These are phyloP conservation scores for Propithecus coquereli DNA, from an alignment of 2,113 vertebrate genomes.

Conservation along the genomic window DNA sequence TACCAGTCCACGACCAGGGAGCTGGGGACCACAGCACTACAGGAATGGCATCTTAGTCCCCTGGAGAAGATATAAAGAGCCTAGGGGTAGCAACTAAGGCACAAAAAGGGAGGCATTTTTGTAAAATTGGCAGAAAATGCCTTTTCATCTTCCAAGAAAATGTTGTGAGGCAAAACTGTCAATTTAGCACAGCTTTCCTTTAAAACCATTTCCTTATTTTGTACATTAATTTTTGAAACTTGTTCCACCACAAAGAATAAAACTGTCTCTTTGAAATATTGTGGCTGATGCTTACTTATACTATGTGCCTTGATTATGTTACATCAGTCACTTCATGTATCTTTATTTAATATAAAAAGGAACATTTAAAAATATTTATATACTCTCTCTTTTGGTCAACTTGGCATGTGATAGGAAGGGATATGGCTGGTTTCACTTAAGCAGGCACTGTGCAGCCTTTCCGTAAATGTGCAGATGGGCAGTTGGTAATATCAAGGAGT, in stretches of 20 bases:
- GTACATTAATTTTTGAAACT: constrained; percentile 53
- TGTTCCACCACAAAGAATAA: not conserved
- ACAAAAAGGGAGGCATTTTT: not conserved
- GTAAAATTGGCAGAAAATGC: constrained; percentile 43
- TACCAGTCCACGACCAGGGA: too few species aligned
- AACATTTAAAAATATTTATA: constrained; percentile 38
- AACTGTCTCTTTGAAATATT: constrained; percentile 32
- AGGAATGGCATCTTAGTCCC: not conserved
- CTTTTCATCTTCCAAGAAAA: constrained; percentile 61
- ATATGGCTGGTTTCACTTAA: constrained; percentile 50
- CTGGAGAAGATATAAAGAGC: not conserved
- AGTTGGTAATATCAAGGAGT: constrained; percentile 59
- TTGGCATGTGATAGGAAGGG: not conserved
- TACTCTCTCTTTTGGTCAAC: not conserved
- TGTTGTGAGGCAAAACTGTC: constrained; percentile 30
- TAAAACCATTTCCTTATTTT: constrained; percentile 41
- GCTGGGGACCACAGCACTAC: too few species aligned
- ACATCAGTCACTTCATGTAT: not conserved
- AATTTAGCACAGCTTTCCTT: constrained; percentile 54
- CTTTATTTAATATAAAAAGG: constrained; percentile 51
- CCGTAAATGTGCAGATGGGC: constrained; percentile 66
- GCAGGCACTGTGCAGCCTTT: not conserved
- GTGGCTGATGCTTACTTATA: not conserved
- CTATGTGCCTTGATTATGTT: not conserved
- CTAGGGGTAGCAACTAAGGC: not conserved